Evolutionary conservation across 2,113 vertebrate species (phyloP), one percentile per base, ranked within the genome.

Genomic region (Dromiciops gliroides): DNA sequence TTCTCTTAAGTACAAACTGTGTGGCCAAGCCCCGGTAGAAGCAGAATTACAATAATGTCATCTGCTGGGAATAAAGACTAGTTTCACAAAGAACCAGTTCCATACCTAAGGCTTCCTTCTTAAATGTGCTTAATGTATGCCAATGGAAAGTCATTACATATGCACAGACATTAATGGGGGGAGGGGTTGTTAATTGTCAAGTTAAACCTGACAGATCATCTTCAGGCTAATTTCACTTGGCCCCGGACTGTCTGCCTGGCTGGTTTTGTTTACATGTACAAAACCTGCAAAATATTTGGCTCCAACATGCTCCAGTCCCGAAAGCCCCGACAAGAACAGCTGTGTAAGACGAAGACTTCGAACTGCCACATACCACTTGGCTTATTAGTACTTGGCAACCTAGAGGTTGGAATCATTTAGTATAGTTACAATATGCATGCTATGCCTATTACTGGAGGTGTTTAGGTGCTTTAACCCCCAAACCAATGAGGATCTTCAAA

Each of bases 231-330:
- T 97, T 97, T 96, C 96, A 96, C 92, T 91, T 95, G 98, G 98
- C 97, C 98, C 98, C 98, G 97, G 97, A 8, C 95, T 94, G 98
- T 98, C 98, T 98, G 98, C 93, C 97, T 88, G 93, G 88, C 89
- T 19, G 24, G 89, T 98, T 98, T 97, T 98, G 96, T 97, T 98
- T 97, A 97, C 95, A 95, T 31, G 60, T 90, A 96, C 67, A 94
- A 98, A 98, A 98, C 97, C 96, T 98, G 96, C 97, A 98, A 98
- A 98, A 97, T 98, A 97, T 96, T 97, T 98, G 97, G 98, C 95
- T 97, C 94, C 48, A 94, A 94, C 91, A 19, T 91, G 90, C 98
- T 93, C 48, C 0, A 24, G 88, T 96, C 95, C 90, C 93, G 94
- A 19, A 88, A 19, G 48, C 75, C 91, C 93, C 25, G 2, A 90